Evolutionary conservation across 53 echinoderm and acorn worm species (phyloP), one percentile per base, ranked within the genome.

Genomic region (Antedon mediterranea): DNA sequence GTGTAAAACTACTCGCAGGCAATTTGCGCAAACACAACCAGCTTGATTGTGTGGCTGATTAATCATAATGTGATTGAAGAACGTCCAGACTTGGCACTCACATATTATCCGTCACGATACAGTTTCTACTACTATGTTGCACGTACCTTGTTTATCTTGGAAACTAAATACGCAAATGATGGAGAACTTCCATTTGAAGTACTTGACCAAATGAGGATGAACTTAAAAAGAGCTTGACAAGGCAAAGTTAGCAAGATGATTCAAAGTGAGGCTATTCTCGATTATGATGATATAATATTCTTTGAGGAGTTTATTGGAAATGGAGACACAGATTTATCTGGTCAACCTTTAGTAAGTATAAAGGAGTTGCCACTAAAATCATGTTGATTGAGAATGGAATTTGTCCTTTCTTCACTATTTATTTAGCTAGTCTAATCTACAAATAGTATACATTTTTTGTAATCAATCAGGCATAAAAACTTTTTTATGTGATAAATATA

Each of bases 121-220:
- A 82, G 71, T 77, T 82, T 82, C 82, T 82, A 82, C 77, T 82
- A 77, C 71, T 82, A 76, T 34, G 82, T 82, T 20, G 32, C 82
- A 27, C 82, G 82, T n/a, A 82, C 82, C 28, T 71, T 76, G 76
- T 82, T 82, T 73, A 32, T 82, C 28, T 15, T 82, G 9, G 82
- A 76, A 31, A 82, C 33, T 34, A 57, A 77, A 5, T 23, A 34
- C 32, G 82, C 72, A 0, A 32, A 9, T 28, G 71, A 77, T 4
- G 33, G 26, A 30, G 33, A 32, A 33, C 75, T 57, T 18, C 57
- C 75, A 70, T n/a, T 42, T 28, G 18, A 79, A 31, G n/a, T 76
- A 3, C 82, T 77, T 4, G 71, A 76, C 30, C 76, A 76, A 76
- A 82, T 71, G 43, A 76, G 71, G 32, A 43, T 7, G 72, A 72